Percentiles rank a stretch among this genome's conserved stretches.
These are phyloP conservation scores for Pangasius djambal DNA, from an alignment of 2,797 vertebrate species.

Conservation along the genomic window DNA sequence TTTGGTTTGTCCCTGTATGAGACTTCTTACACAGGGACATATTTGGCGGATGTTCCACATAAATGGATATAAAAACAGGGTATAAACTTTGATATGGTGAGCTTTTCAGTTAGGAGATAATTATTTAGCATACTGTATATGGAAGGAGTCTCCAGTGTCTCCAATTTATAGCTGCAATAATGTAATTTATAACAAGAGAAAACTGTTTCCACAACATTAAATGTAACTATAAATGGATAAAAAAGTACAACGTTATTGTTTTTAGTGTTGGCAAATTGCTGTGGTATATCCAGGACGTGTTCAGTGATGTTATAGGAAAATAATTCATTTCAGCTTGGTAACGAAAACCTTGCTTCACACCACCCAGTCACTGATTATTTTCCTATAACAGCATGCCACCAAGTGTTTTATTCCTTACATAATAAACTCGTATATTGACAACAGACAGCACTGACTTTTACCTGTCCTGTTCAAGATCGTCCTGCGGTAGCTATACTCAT, in stretches of 20 bases:
- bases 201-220: neutral
- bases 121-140: neutral
- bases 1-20: neutral
- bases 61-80: neutral
- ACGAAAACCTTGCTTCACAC: neutral
- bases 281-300: neutral
- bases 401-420: neutral
- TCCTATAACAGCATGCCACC: neutral
- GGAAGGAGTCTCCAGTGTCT: neutral
- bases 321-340: neutral
- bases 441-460: slow-evolving; percentile 42
- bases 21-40: neutral
- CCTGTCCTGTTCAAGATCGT: slow-evolving; percentile 63
- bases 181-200: neutral
- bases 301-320: neutral
- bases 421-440: neutral
- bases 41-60: neutral
- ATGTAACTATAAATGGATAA: neutral
- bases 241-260: neutral
- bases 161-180: neutral
- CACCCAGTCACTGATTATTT: neutral
- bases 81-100: neutral
- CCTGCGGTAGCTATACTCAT: slow-evolving; percentile 59
- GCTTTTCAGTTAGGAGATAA: neutral
- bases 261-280: neutral